Base-by-base conservation (phyloP, 2,113 vertebrate species). In the Columba janthina region DNA sequence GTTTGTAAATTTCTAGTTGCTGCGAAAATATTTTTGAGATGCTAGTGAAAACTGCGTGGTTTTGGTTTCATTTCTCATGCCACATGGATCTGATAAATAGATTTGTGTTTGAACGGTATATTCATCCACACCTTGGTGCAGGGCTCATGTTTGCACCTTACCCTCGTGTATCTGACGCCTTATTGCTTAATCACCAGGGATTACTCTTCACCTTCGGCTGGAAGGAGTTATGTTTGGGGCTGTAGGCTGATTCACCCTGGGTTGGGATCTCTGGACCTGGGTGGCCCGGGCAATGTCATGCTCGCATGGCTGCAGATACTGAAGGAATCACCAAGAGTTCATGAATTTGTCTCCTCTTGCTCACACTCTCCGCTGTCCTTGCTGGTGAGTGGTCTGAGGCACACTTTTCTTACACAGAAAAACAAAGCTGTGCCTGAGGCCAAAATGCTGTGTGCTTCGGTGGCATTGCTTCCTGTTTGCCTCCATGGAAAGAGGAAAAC, bases 361-460 rank as follows among this genome's bases (percentile, higher is more conserved):
- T 67, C 0, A 1, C 21, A n/a, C 14, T 31, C 26, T 77, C 34
- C 56, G 31, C 56, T 32, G 32, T 56, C 40, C 48, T 69, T 38
- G 21, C 42, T 77, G 61, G 24, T 3, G 6, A 54, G 11, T 10
- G 56, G 34, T 80, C 64, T 94, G 79, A 62, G 48, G 32, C 1
- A 2, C n/a, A 62, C 46, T 25, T 82, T 62, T 69, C 48, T 51
- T 40, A 31, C 44, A 62, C 38, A 58, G 65, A 48, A 77, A 9
- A 89, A 25, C 50, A 62, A 34, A 67, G 44, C 53, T 70, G 1
- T 40, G 34, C 50, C 60, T 5, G 2, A 40, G 5, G 4, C 32
- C 3, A 0, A 58, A 91, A 28, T 3, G 12, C 40, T 2, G 1
- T 10, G 34, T 50, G 29, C 32, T 77, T 66, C 0, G 0, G 40